These are phyloP conservation scores for Tribolium castaneum DNA, from an alignment of 1,140 invertebrate species.

Conservation along the genomic window DNA sequence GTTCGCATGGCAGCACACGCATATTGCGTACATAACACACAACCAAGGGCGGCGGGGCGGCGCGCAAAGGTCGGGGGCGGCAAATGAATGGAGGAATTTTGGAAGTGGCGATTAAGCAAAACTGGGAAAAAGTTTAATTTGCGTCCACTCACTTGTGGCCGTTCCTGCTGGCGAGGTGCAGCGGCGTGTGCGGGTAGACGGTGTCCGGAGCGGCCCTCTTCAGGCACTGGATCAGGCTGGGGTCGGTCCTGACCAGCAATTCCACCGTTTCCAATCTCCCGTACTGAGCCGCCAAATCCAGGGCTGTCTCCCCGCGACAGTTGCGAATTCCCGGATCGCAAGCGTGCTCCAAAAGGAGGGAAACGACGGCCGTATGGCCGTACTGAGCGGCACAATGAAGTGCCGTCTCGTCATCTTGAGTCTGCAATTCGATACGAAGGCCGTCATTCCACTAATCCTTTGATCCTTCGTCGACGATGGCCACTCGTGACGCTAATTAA, in stretches of 20 bases:
- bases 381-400: slow-evolving; percentile 95
- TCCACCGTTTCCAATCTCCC: slow-evolving; percentile 91
- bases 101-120: no score
- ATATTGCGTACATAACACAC: slow-evolving; percentile 49
- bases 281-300: slow-evolving; percentile 95
- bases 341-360: slow-evolving; percentile 84
- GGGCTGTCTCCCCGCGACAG: slow-evolving; percentile 87
- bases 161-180: slow-evolving; percentile 94
- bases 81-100: background rate
- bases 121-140: background rate
- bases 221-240: slow-evolving; percentile 80
- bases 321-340: slow-evolving; percentile 93
- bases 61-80: background rate
- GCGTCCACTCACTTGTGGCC: slow-evolving; percentile 81
- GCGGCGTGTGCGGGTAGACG: slow-evolving; percentile 85
- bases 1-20: slow-evolving; percentile 52
- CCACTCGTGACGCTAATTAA: slow-evolving; percentile 52
- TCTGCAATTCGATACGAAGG: slow-evolving; percentile 70
- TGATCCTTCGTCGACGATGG: background rate
- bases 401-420: slow-evolving; percentile 92
- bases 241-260: slow-evolving; percentile 82
- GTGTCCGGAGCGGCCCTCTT: slow-evolving; percentile 69
- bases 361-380: slow-evolving; percentile 91
- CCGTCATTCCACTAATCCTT: slow-evolving; percentile 11
- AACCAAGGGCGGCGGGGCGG: background rate